Conservation (phyloP, 53 echinoderm and acorn worm species). For the Zoroaster sp. region DNA sequence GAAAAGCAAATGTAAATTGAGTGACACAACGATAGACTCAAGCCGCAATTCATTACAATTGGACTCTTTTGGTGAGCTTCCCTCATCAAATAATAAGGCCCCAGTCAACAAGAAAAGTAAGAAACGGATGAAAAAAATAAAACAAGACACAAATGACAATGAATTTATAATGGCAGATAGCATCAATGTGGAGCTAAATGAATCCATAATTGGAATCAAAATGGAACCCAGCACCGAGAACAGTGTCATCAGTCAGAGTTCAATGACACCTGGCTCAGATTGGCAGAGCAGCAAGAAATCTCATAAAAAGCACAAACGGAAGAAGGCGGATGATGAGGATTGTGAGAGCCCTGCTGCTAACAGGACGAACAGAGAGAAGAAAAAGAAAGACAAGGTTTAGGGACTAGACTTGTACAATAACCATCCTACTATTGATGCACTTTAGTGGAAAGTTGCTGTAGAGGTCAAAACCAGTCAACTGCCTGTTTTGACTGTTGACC, state of each 20-base stretch:
- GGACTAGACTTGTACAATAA: no score
- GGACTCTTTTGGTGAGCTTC: not conserved
- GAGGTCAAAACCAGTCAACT: no score
- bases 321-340: not conserved
- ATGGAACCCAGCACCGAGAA: not conserved
- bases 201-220: not conserved
- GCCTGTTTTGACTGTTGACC: no score
- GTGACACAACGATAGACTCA: not conserved
- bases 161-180: not conserved
- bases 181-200: not conserved
- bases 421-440: no score
- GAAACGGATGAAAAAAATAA: not conserved
- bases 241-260: not conserved
- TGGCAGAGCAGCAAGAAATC: not conserved
- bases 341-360: not conserved
- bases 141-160: not conserved
- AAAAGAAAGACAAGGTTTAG: not conserved
- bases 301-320: slow-evolving; percentile 32
- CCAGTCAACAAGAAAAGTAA: not conserved
- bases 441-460: no score
- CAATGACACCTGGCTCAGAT: not conserved
- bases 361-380: slow-evolving; percentile 10
- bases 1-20: not conserved
- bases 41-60: not conserved
- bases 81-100: not conserved